phyloP scores from a whole-genome alignment of 2,113 vertebrate species.

The Lepisosteus oculatus region DNA sequence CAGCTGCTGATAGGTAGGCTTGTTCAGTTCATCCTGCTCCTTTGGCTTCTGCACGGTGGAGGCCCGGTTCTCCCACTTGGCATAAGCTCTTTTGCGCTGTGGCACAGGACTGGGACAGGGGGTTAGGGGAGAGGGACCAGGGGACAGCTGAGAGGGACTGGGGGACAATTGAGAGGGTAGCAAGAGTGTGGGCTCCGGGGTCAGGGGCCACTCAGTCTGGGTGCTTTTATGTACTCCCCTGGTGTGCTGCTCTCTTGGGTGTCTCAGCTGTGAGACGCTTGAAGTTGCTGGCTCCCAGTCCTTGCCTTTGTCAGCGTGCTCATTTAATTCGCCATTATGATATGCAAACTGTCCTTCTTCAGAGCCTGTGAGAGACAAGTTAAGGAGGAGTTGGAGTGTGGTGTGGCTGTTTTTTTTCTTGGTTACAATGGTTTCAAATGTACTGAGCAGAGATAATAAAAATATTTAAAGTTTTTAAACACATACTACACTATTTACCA shows the following conservation, averaged over 20 bases:
- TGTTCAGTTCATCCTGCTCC: conserved; percentile 63
- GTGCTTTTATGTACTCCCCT: conserved; percentile 72
- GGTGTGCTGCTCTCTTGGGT: conserved; percentile 63
- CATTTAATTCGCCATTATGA: conserved; percentile 63
- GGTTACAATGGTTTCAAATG: too few species aligned
- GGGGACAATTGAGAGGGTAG: conserved; percentile 55
- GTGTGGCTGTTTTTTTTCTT: neutral
- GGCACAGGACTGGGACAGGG: conserved; percentile 81
- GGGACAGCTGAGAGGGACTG: conserved; percentile 49
- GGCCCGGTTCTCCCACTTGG: conserved; percentile 90
- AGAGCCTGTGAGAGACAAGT: conserved; percentile 50
- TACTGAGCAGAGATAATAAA: neutral
- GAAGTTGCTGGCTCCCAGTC: conserved; percentile 81
- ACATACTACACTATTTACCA: neutral
- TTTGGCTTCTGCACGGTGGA: conserved; percentile 68
- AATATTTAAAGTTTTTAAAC: neutral
- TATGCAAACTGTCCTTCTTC: conserved; percentile 79
- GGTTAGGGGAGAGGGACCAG: conserved; percentile 52
- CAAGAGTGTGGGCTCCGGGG: conserved; percentile 47
- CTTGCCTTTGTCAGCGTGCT: conserved; percentile 66
- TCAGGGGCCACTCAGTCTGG: conserved; percentile 75
- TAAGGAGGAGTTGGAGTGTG: neutral
- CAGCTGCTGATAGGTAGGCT: conserved; percentile 72
- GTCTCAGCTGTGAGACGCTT: conserved; percentile 62
- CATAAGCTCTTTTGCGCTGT: conserved; percentile 78